Evolutionary conservation across 2,113 vertebrate species (phyloP), one percentile per base, ranked within the genome.

Genomic region (Natator depressus): DNA sequence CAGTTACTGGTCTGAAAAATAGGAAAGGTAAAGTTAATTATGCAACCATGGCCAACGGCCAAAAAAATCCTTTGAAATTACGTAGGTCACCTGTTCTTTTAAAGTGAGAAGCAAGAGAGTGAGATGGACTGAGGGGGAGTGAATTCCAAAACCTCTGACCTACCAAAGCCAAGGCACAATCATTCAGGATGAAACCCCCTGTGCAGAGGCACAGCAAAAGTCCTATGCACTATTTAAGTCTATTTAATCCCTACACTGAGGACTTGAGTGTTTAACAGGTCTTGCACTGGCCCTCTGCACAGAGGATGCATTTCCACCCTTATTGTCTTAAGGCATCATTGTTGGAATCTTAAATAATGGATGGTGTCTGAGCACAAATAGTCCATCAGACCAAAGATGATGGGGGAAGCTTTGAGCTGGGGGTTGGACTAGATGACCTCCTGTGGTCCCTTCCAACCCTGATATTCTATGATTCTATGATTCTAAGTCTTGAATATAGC

Each of bases 301-400:
- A 42, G 55, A 42, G 38, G 38, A 5, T 75, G 10, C 72, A 65
- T 65, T 65, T 65, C 53, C 62, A 65, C 10, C 22, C n/a, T 11
- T 25, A 25, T 38, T 75, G 72, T 10, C 22, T 38, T 46, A 19
- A 22, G 22, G 19, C 22, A 24, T 20, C 22, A 75, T 38, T 42
- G 38, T 75, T 5, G 10, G 72, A 42, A 53, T 90, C 84, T 53
- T 38, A 72, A 49, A 12, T 6, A 84, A 16, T 12, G 8, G 72
- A 5, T 47, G 14, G 84, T 57, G 3, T 65, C 55, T 86, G 57
- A 87, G 86, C 62, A 8, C 82, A 95, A 65, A 62, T 35, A 31
- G 84, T 17, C 51, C 29, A 24, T 47, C 42, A 4, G 0, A 27
- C 0, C 55, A 54, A 69, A 1, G 7, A 38, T 75, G n/a, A 19